Base-by-base conservation (phyloP, 1,140 invertebrate genomes). In the Pseudomyrmex pallidus region DNA sequence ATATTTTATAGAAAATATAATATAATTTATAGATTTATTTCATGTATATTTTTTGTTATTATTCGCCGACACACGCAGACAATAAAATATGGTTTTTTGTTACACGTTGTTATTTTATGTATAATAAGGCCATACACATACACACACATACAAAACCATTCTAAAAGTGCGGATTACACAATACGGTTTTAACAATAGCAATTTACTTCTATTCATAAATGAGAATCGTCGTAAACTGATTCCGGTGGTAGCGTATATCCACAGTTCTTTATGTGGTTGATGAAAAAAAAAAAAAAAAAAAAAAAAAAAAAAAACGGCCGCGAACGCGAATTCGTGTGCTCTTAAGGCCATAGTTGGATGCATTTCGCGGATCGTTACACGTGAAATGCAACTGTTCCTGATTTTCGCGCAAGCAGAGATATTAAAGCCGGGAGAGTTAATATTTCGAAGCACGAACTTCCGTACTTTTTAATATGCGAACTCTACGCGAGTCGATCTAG, bases 171-270 rank as follows among this genome's bases (percentile, higher is more conserved):
- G 50, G 50, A 80, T 70, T 59, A 59, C 44, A 70, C 54, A 70
- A 70, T 70, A 59, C 76, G 12, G n/a, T 61, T 50, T 17, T n/a
- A 25, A 78, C 76, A 80, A 70, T 61, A 59, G 76, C 76, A 10
- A 3, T 80, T 80, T 80, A 80, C 70, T 80, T 80, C 67, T 57
- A 80, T 70, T 52, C 76, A 22, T 70, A 78, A 78, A 78, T 78
- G 76, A 44, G 76, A 70, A 61, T 72, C 44, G 66, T 56, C 64
- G 61, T 77, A 76, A 87, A 87, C 86, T 87, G 86, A 87, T 87
- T 87, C 85, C 85, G 86, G 85, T 87, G 85, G 61, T 20, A 64
- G 85, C 85, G 50, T 84, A 35, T 5, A 62, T 57, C 62, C 70
- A 64, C 86, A 15, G 56, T 84, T 25, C 85, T 87, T 80, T 84